phyloP scores from a whole-genome alignment of 2,888 invertebrate species.

The Dasypogon diadema region DNA sequence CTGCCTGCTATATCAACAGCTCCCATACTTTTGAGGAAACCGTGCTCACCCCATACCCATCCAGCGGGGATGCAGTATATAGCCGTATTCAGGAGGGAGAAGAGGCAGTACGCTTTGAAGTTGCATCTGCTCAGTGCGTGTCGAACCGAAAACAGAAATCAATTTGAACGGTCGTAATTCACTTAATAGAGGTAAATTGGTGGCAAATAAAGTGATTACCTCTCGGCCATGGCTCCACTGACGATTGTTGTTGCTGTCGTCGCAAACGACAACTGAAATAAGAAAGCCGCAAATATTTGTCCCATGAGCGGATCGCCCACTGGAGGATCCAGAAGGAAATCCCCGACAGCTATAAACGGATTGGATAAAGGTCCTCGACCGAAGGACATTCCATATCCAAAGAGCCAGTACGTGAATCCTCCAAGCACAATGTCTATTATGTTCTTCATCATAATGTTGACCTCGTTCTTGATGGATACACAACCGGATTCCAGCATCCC shows the following conservation, averaged over 20 bases:
- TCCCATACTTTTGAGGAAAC: conserved; percentile 85
- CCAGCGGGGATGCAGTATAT: conserved; percentile 95
- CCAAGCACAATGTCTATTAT: conserved; percentile 93
- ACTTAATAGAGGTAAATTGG: conserved; percentile 31
- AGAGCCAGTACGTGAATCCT: conserved; percentile 91
- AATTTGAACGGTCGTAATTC: conserved; percentile 32
- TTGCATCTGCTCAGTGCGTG: conserved; percentile 75
- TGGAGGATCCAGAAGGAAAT: conserved; percentile 83
- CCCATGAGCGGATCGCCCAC: conserved; percentile 84
- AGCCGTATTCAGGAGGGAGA: conserved; percentile 88
- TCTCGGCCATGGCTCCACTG: conserved; percentile 94
- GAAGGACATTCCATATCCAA: conserved; percentile 93
- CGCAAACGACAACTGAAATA: conserved; percentile 91
- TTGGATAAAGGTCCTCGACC: conserved; percentile 81
- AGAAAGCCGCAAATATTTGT: conserved; percentile 85
- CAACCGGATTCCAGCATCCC: conserved; percentile 95
- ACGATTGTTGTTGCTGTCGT: conserved; percentile 90
- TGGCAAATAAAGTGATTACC: conserved; percentile 69
- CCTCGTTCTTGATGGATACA: conserved; percentile 93
- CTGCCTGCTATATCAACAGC: conserved; percentile 94
- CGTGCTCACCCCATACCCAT: conserved; percentile 92
- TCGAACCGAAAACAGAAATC: neutral
- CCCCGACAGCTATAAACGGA: conserved; percentile 85
- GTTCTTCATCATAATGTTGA: conserved; percentile 98
- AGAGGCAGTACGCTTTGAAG: conserved; percentile 91